phyloP scores from a whole-genome alignment of 2,888 invertebrate species.

The Pyrgus malvae region DNA sequence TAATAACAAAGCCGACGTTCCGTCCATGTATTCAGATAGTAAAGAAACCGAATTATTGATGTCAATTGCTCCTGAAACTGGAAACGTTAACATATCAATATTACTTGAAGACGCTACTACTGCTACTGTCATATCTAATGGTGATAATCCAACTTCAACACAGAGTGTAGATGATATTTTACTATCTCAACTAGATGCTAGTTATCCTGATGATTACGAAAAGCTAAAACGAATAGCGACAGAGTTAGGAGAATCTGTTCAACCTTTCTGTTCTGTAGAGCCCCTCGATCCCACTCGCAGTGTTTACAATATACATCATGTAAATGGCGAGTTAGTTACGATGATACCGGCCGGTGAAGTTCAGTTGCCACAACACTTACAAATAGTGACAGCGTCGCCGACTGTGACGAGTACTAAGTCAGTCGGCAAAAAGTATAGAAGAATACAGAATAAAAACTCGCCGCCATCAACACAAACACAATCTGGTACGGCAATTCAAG shows the following conservation, averaged over 20 bases:
- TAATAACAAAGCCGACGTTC: constrained; percentile 73
- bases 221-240: constrained; percentile 92
- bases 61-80: constrained; percentile 64
- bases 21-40: constrained; percentile 81
- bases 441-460: constrained; percentile 79
- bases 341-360: constrained; percentile 74
- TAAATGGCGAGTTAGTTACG: constrained; percentile 71
- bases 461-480: constrained; percentile 62
- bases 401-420: constrained; percentile 84
- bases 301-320: constrained; percentile 81
- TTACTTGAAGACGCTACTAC: constrained; percentile 71
- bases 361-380: constrained; percentile 74
- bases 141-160: constrained; percentile 81
- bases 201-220: constrained; percentile 90
- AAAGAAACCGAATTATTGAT: constrained; percentile 66
- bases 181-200: constrained; percentile 85
- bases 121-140: constrained; percentile 64
- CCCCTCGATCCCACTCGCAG: constrained; percentile 75
- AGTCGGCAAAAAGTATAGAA: constrained; percentile 86
- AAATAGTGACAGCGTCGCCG: constrained; percentile 82
- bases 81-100: constrained; percentile 73
- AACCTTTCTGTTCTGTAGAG: constrained; percentile 85
- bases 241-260: constrained; percentile 89
- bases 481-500: constrained; percentile 66
- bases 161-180: constrained; percentile 86